phyloP scores from a whole-genome alignment of 2,797 vertebrate genomes.

The Hippopotamyrus pictus region DNA sequence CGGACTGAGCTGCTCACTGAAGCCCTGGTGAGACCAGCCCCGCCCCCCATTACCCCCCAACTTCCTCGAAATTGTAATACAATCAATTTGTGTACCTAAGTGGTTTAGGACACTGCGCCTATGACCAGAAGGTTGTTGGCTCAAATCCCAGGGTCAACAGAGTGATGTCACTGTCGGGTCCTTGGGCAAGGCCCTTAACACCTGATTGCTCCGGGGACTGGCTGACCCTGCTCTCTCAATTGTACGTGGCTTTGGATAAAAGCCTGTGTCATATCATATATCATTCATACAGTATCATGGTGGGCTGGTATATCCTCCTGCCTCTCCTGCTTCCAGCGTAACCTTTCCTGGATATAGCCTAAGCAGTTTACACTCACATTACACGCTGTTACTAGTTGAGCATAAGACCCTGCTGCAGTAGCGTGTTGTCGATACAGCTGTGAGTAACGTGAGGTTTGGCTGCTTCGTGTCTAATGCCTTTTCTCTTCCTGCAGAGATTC shows the following conservation, averaged over 20 bases:
- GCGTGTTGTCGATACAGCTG: background rate
- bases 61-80: background rate
- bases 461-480: background rate
- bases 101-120: background rate
- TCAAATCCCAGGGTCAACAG: background rate
- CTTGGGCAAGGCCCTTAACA: background rate
- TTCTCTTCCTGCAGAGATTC: conserved; percentile 75
- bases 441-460: background rate
- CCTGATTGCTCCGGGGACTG: background rate
- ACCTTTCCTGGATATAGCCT: background rate
- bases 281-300: background rate
- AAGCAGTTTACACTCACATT: background rate
- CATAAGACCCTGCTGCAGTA: background rate
- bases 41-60: background rate
- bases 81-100: background rate
- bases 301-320: background rate
- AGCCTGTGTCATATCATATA: background rate
- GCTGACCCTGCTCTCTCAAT: background rate
- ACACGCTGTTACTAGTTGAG: background rate
- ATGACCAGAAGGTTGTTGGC: background rate
- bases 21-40: conserved; percentile 75
- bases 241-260: background rate
- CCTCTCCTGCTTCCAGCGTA: background rate
- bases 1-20: conserved; percentile 97
- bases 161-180: background rate